Conservation (phyloP, 2,888 invertebrate genomes). For the Eilema depressum region DNA sequence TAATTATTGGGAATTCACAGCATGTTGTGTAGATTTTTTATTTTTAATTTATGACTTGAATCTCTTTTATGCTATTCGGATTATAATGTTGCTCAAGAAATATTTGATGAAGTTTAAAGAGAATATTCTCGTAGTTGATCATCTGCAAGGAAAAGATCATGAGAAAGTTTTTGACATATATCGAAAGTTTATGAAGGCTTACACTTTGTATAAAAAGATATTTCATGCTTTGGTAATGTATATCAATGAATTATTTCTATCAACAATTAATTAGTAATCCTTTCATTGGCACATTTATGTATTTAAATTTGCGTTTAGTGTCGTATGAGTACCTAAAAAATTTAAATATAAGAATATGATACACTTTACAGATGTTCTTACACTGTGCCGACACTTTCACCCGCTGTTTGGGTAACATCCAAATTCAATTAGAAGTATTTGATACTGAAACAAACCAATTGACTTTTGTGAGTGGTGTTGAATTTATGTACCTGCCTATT, state of each 20-base stretch:
- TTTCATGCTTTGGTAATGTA: slow-evolving; percentile 22
- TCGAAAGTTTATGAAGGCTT: slow-evolving; percentile 9
- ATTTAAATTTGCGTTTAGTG: no score
- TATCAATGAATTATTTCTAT: not conserved
- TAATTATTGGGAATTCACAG: not conserved
- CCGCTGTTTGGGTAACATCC: slow-evolving; percentile 28
- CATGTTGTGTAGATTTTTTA: not conserved
- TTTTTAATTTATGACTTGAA: not conserved
- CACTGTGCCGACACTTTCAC: slow-evolving; percentile 29
- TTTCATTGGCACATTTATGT: no score
- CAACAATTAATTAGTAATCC: no score
- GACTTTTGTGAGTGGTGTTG: not conserved
- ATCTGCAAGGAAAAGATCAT: not conserved
- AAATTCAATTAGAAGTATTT: slow-evolving; percentile 17
- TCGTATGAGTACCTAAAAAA: no score
- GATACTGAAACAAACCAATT: not conserved
- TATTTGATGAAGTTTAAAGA: slow-evolving; percentile 16
- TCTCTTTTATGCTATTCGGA: slow-evolving; percentile 4
- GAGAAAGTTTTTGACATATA: slow-evolving; percentile 11
- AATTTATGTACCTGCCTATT: no score
- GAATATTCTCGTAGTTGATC: not conserved
- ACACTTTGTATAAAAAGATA: slow-evolving; percentile 13
- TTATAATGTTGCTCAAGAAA: slow-evolving; percentile 25
- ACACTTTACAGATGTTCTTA: slow-evolving; percentile 31
- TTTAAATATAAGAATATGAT: no score